Evolutionary conservation across 2,888 invertebrate species (phyloP).

Genomic region (Adineta ricciae): DNA sequence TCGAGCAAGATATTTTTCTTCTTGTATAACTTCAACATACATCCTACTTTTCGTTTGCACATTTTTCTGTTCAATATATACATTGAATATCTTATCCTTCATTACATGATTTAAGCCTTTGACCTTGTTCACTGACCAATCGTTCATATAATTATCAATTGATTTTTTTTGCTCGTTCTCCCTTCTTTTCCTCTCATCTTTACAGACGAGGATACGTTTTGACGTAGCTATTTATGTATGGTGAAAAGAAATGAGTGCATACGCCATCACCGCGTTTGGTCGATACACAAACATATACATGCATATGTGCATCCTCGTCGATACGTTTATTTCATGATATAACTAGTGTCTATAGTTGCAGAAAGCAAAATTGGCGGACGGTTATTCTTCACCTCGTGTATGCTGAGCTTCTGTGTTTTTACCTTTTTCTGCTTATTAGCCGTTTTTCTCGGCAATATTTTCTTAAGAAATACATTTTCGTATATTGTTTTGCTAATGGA

Average conservation of each 20-base stretch:
- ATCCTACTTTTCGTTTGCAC: too few relatives aligned
- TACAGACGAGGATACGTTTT: background rate
- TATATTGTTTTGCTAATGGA: background rate
- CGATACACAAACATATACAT: background rate
- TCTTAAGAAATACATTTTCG: background rate
- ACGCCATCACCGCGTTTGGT: background rate
- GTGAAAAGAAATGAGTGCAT: background rate
- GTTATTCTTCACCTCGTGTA: background rate
- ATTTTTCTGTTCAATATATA: too few relatives aligned
- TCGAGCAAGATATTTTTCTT: too few relatives aligned
- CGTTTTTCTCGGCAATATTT: background rate
- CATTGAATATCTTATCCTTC: background rate
- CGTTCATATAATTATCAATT: background rate
- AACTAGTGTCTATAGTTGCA: background rate
- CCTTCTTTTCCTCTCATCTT: background rate
- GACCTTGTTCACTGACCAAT: background rate
- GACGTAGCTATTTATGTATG: background rate
- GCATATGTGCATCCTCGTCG: background rate
- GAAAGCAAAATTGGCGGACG: background rate
- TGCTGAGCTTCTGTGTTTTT: background rate
- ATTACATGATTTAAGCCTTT: background rate
- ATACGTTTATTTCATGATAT: background rate
- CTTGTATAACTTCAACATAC: too few relatives aligned
- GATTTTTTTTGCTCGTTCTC: background rate
- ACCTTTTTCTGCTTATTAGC: background rate